Evolutionary conservation across 2,113 vertebrate genomes (phyloP).

Genomic region (Burhinus bistriatus): DNA sequence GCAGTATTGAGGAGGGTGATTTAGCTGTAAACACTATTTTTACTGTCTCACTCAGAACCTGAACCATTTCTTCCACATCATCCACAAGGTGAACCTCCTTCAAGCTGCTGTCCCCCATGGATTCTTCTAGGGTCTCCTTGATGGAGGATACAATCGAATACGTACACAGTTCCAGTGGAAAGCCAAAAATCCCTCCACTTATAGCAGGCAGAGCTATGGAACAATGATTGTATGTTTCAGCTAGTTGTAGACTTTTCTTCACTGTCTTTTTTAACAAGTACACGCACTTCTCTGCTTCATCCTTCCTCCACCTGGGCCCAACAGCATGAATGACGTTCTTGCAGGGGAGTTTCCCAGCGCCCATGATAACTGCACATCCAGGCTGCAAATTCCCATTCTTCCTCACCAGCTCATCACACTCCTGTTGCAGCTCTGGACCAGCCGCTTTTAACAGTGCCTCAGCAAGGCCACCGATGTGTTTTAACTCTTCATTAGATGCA

Average conservation of each 20-base stretch:
- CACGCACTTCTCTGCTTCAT: background rate
- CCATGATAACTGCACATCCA: constrained; percentile 59
- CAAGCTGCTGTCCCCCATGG: constrained; percentile 3
- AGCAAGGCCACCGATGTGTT: constrained; percentile 68
- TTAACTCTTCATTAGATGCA: constrained; percentile 67
- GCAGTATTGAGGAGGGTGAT: background rate
- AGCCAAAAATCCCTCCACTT: constrained; percentile 74
- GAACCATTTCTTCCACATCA: constrained; percentile 21
- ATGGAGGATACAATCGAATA: constrained; percentile 73
- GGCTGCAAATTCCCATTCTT: background rate
- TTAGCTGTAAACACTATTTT: constrained; percentile 54
- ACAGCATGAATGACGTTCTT: constrained; percentile 80
- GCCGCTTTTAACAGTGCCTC: constrained; percentile 71
- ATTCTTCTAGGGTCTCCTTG: constrained; percentile 68
- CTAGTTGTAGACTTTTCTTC: constrained; percentile 68
- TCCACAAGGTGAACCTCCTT: constrained; percentile 80
- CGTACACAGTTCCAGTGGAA: constrained; percentile 72
- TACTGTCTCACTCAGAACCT: constrained; percentile 65
- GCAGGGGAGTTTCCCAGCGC: constrained; percentile 74
- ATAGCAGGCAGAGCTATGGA: constrained; percentile 87
- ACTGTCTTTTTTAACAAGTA: constrained; percentile 67
- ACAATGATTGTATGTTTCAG: constrained; percentile 25
- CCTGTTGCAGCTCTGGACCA: constrained; percentile 76
- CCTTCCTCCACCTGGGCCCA: constrained; percentile 67
- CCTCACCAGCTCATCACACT: constrained; percentile 66